Conservation (phyloP, 2,113 vertebrate species). For the Neofelis nebulosa region DNA sequence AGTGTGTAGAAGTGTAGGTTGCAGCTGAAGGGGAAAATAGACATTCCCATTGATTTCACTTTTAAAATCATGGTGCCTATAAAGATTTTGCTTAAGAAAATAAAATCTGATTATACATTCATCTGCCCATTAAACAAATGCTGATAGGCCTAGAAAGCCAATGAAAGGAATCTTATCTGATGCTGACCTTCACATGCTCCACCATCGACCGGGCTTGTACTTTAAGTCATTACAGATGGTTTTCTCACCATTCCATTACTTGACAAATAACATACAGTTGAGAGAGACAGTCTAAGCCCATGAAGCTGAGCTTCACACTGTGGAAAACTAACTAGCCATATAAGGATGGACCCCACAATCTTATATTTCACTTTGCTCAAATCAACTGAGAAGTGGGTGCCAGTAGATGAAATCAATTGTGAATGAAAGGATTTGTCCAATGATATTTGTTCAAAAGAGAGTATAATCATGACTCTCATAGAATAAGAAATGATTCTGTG, state of each 20-base stretch:
- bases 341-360: not conserved
- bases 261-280: not conserved
- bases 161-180: not conserved
- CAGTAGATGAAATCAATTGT: not conserved
- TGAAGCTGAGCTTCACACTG: not conserved
- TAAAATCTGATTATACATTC: not conserved
- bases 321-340: not conserved
- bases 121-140: not conserved
- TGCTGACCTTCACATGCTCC: not conserved
- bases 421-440: slow-evolving; percentile 28
- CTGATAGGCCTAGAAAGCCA: not conserved
- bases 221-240: not conserved
- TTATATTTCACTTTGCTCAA: not conserved
- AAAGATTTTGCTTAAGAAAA: slow-evolving; percentile 14
- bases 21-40: not conserved
- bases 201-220: not conserved
- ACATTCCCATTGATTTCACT: not conserved
- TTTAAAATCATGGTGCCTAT: not conserved
- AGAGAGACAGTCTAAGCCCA: not conserved
- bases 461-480: not conserved
- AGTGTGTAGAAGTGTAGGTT: not conserved
- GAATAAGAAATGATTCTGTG: not conserved
- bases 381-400: not conserved
- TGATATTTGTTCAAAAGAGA: slow-evolving; percentile 33
- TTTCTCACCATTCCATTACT: not conserved